These are phyloP conservation scores for Galaxias olidus DNA, from an alignment of 2,797 vertebrate genomes.

Conservation along the genomic window DNA sequence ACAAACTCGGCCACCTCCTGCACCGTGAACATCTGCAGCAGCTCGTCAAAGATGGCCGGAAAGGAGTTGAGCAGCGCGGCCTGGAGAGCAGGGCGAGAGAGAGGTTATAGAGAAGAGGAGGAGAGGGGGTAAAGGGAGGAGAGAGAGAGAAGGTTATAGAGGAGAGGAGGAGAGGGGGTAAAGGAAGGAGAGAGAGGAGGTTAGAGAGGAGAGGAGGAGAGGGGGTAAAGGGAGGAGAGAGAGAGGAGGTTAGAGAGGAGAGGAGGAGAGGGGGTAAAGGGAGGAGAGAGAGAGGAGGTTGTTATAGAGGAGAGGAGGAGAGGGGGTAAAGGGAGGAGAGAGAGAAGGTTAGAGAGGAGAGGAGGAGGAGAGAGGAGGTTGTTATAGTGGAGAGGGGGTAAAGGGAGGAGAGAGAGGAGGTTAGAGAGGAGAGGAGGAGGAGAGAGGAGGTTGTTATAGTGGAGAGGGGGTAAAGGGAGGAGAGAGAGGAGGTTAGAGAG, in stretches of 20 bases:
- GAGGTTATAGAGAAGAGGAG: background rate
- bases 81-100: conserved; percentile 58
- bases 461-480: conserved; percentile 24
- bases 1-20: conserved; percentile 98
- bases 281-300: conserved; percentile 2
- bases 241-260: background rate
- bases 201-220: conserved; percentile 6
- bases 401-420: background rate
- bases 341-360: background rate
- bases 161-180: background rate
- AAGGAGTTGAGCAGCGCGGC: conserved; percentile 96
- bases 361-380: background rate
- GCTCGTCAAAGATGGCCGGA: conserved; percentile 96
- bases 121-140: no score
- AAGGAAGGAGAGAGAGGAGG: conserved; percentile 8
- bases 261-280: background rate
- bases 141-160: no score
- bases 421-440: no score
- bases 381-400: no score
- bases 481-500: conserved; percentile 13
- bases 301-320: conserved; percentile 1
- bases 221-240: conserved; percentile 17
- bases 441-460: background rate
- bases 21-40: conserved; percentile 98
- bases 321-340: background rate